Evolutionary conservation across 2,113 vertebrate genomes (phyloP), one percentile per base, ranked within the genome.

Genomic region (Erythrocercus mccallii): DNA sequence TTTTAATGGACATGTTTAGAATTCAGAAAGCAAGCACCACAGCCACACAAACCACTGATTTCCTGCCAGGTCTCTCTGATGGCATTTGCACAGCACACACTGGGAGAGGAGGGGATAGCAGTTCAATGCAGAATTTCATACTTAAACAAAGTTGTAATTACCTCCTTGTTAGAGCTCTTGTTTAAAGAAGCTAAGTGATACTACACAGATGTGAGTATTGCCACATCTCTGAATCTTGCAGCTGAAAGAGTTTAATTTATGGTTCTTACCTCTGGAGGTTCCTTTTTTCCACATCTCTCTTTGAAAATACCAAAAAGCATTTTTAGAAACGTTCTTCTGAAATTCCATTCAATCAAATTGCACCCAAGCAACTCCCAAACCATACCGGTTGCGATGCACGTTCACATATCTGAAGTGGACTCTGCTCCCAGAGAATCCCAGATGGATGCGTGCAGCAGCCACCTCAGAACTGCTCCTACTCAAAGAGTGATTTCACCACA

Each of bases 341-440:
- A 73, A 73, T 11, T 33, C 61, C 42, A 10, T 48, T 80, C 54
- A 47, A 19, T 12, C 27, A 54, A 69, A 77, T 0, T 30, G 33
- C 15, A 82, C 12, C 12, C 14, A 77, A 86, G 72, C 47, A 69
- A 33, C 2, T 3, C 33, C 37, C n/a, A 72, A 23, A 27, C 15
- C 0, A 0, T 14, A 74, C 30, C n/a, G 70, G 22, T 0, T 33
- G 19, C 37, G 71, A 16, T 0, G 21, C n/a, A 45, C 0, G 1
- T n/a, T 31, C 57, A 44, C 8, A 5, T 11, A 47, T 12, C 16
- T 18, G 5, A 62, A 58, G 61, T 0, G 21, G 33, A 30, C 40
- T 20, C 47, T 40, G 45, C 30, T 56, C 27, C n/a, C 45, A 60
- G 33, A 64, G 71, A 76, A 88, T 8, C 23, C 33, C 78, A 53